phyloP scores from a whole-genome alignment of 1,140 invertebrate genomes.

The Anadara kagoshimensis region DNA sequence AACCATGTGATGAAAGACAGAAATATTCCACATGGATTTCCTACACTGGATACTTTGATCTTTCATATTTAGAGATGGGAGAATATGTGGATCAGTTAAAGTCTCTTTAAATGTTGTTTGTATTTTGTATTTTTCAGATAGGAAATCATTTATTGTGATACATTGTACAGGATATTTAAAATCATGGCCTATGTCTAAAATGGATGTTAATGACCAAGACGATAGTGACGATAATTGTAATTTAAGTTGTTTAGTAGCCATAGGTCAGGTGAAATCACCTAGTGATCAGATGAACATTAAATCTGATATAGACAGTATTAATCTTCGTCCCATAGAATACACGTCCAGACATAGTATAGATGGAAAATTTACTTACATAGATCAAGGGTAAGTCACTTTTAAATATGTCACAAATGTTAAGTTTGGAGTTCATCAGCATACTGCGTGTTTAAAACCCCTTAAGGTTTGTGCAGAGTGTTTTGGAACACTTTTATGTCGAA shows the following conservation, averaged over 20 bases:
- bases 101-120: neutral
- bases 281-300: constrained; percentile 47
- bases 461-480: too few relatives aligned
- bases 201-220: constrained; percentile 78
- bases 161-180: constrained; percentile 94
- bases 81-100: too few relatives aligned
- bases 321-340: constrained; percentile 79
- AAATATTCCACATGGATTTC: too few relatives aligned
- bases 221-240: constrained; percentile 82
- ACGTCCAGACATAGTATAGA: constrained; percentile 79
- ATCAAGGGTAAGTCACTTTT: constrained; percentile 79
- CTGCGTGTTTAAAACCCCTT: too few relatives aligned
- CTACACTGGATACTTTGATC: too few relatives aligned
- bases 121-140: constrained; percentile 76
- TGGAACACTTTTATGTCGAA: too few relatives aligned
- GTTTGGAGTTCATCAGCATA: too few relatives aligned
- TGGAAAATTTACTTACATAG: constrained; percentile 80
- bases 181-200: constrained; percentile 89
- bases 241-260: constrained; percentile 85
- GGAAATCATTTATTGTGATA: constrained; percentile 84
- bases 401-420: too few relatives aligned
- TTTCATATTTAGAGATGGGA: too few relatives aligned
- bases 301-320: constrained; percentile 34
- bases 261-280: constrained; percentile 76
- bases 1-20: too few relatives aligned